Evolutionary conservation across 2,113 vertebrate species (phyloP), one percentile per base, ranked within the genome.

Genomic region (Hypocryptadius cinnamomeus): DNA sequence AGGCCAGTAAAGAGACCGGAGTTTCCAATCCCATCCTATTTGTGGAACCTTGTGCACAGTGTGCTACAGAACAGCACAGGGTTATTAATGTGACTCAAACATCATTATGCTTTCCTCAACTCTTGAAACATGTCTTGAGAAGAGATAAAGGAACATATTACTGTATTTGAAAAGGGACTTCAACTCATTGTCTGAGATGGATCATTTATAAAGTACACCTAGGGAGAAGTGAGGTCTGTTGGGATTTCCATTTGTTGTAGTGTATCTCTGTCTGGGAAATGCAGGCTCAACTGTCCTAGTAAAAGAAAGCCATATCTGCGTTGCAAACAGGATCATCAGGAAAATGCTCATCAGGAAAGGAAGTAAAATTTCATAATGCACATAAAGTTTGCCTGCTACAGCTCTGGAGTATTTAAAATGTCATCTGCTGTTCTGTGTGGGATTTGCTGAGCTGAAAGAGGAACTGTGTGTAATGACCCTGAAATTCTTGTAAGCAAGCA

Each of bases 301-400:
- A 93, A 97, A 95, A 94, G 78, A 96, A 85, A 91, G 45, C 64
- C 57, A 11, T 73, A 92, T 65, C 60, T 94, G 82, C 84, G 89
- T n/a, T 90, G 77, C 69, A 85, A 95, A 89, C 57, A 18, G 25
- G 23, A 76, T 91, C 33, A 92, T 90, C 93, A 96, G 84, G 91
- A 96, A 95, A 96, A 95, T 79, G n/a, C 79, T 96, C 59, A 78
- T 95, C 88, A 83, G 92, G 73, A 95, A 93, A 94, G 64, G 82
- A 97, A 96, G 79, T 86, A 84, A 90, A 95, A 96, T 95, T 96
- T 96, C 96, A 95, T 93, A 96, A 95, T 33, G 69, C 44, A 3
- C 60, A 64, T 74, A 94, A 95, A 96, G 73, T 95, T 97, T 96
- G 91, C 56, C 53, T 92, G 89, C 85, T 95, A 89, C 53, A 92